phyloP scores from a whole-genome alignment of 2,797 vertebrate species.

The Phalanger gymnotis region DNA sequence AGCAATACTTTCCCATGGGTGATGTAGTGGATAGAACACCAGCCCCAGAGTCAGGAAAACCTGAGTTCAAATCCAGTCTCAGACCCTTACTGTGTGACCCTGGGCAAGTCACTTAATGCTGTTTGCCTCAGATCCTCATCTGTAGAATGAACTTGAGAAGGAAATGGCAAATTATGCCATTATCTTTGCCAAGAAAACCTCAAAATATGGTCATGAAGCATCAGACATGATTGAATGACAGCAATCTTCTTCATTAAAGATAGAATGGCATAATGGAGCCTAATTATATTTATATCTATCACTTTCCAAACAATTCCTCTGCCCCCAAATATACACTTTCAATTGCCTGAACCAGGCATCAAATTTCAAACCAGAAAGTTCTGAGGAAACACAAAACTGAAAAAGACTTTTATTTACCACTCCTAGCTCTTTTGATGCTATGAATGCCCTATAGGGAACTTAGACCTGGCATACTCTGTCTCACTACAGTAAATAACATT shows the following conservation, averaged over 20 bases:
- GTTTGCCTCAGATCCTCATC: background rate
- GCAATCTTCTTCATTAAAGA: background rate
- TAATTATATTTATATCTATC: background rate
- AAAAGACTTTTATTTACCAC: background rate
- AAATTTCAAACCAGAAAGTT: conserved; percentile 21
- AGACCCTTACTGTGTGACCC: no score
- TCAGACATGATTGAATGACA: no score
- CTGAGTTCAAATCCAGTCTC: no score
- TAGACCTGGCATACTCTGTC: background rate
- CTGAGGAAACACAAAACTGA: background rate
- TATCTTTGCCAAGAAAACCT: no score
- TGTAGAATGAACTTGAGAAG: background rate
- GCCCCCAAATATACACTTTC: background rate
- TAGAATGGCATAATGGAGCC: conserved; percentile 3
- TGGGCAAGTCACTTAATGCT: no score
- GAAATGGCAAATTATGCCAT: background rate
- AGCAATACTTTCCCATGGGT: no score
- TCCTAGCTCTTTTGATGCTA: background rate
- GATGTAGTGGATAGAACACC: no score
- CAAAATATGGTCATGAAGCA: no score
- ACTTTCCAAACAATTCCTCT: background rate
- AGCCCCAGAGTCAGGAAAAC: no score
- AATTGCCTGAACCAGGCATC: conserved; percentile 19
- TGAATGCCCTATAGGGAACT: background rate
- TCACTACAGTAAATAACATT: conserved; percentile 2